These are phyloP conservation scores for Hemicentrotus pulcherrimus DNA, from an alignment of 35 echinoderm and acorn worm species.

Conservation along the genomic window DNA sequence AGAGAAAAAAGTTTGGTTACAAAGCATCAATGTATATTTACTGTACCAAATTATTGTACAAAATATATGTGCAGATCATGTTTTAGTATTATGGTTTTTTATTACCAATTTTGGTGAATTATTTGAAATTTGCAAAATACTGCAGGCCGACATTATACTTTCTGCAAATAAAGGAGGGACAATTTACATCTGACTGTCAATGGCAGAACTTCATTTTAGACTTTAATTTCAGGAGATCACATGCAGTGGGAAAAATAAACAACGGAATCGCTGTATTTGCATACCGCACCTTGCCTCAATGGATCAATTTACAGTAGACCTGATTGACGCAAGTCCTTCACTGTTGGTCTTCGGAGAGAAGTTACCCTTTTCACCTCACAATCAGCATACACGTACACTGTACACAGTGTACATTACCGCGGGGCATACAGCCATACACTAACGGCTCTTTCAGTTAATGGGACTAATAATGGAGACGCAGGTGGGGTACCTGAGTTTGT, in stretches of 20 bases:
- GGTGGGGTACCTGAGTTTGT: not conserved
- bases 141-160: too few relatives aligned
- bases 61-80: too few relatives aligned
- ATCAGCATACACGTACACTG: not conserved
- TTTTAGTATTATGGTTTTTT: too few relatives aligned
- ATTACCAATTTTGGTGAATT: too few relatives aligned
- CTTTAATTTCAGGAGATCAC: not conserved
- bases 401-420: not conserved
- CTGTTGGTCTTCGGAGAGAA: too few relatives aligned
- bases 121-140: too few relatives aligned
- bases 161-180: too few relatives aligned
- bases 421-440: too few relatives aligned
- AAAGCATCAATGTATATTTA: too few relatives aligned
- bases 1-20: too few relatives aligned
- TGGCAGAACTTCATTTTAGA: not conserved
- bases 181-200: too few relatives aligned
- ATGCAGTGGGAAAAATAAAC: not conserved
- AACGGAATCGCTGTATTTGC: not conserved
- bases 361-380: not conserved
- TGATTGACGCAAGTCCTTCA: not conserved
- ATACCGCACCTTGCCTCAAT: not conserved
- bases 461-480: not conserved
- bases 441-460: not conserved
- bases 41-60: too few relatives aligned
- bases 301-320: not conserved